Conservation (phyloP, 2,888 invertebrate species). For the Athrips mouffetella region DNA sequence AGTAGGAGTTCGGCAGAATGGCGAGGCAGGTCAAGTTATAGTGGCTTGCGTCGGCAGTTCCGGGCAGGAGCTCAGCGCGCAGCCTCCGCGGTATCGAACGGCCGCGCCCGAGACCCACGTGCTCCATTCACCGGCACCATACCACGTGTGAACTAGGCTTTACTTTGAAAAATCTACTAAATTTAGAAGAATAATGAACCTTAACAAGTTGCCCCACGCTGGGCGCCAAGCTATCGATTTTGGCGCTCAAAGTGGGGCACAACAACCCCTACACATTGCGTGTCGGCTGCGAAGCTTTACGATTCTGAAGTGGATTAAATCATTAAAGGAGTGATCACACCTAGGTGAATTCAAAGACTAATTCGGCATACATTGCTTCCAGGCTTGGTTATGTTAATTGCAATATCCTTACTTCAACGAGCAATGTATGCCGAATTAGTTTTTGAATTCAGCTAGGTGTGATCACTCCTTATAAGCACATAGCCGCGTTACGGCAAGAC, state of each 20-base stretch:
- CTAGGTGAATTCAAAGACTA: too few relatives aligned
- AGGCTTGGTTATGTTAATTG: too few relatives aligned
- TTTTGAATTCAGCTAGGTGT: too few relatives aligned
- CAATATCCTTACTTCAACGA: too few relatives aligned
- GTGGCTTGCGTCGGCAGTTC: conserved; percentile 39
- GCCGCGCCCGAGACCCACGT: conserved; percentile 58
- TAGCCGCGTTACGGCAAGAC: too few relatives aligned
- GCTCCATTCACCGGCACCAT: conserved; percentile 54
- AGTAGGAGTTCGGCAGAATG: conserved; percentile 23
- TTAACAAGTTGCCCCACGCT: neutral
- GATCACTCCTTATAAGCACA: too few relatives aligned
- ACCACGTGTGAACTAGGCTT: conserved; percentile 19
- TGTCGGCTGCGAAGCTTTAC: neutral
- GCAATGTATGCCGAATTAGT: too few relatives aligned
- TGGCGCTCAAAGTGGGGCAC: conserved; percentile 12
- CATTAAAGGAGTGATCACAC: too few relatives aligned
- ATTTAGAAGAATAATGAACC: neutral
- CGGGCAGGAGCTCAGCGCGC: conserved; percentile 54
- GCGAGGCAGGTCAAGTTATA: conserved; percentile 42
- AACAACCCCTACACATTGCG: neutral
- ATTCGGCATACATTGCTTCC: too few relatives aligned
- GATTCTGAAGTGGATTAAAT: conserved; percentile 1
- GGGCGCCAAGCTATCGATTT: conserved; percentile 1
- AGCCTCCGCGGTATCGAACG: conserved; percentile 66
- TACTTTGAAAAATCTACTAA: neutral